Evolutionary conservation across 2,113 vertebrate species (phyloP).

Genomic region (Platichthys flesus): DNA sequence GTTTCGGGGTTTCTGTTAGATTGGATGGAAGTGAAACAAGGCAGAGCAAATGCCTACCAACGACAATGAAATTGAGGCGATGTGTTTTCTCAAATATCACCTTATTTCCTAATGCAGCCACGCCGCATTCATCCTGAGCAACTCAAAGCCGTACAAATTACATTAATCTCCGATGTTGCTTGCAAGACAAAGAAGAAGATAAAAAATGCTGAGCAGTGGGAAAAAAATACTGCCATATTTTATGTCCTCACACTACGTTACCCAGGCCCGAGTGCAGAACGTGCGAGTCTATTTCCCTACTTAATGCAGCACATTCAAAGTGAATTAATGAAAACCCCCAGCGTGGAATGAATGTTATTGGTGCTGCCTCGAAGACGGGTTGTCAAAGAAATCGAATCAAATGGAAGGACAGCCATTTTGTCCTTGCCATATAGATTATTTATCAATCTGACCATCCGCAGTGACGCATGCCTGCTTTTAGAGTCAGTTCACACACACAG

Average conservation of each 20-base stretch:
- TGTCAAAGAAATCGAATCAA: slow-evolving; percentile 77
- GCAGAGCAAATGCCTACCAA: slow-evolving; percentile 67
- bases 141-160: slow-evolving; percentile 74
- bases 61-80: slow-evolving; percentile 72
- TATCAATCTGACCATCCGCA: slow-evolving; percentile 76
- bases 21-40: slow-evolving; percentile 62
- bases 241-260: slow-evolving; percentile 63
- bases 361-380: slow-evolving; percentile 52
- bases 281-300: slow-evolving; percentile 60
- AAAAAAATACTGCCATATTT: slow-evolving; percentile 66
- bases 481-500: slow-evolving; percentile 75
- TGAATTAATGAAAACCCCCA: slow-evolving; percentile 59
- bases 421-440: slow-evolving; percentile 80
- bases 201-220: slow-evolving; percentile 70
- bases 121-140: slow-evolving; percentile 61
- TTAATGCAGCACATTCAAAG: slow-evolving; percentile 70
- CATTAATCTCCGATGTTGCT: slow-evolving; percentile 74
- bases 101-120: slow-evolving; percentile 68
- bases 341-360: slow-evolving; percentile 50
- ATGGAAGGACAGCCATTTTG: slow-evolving; percentile 74
- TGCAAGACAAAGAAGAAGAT: slow-evolving; percentile 63
- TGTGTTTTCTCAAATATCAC: slow-evolving; percentile 71
- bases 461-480: slow-evolving; percentile 70
- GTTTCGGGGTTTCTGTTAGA: slow-evolving; percentile 50
- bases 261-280: slow-evolving; percentile 50